Evolutionary conservation across 2,797 vertebrate species (phyloP).

Genomic region (Sternotherus odoratus): DNA sequence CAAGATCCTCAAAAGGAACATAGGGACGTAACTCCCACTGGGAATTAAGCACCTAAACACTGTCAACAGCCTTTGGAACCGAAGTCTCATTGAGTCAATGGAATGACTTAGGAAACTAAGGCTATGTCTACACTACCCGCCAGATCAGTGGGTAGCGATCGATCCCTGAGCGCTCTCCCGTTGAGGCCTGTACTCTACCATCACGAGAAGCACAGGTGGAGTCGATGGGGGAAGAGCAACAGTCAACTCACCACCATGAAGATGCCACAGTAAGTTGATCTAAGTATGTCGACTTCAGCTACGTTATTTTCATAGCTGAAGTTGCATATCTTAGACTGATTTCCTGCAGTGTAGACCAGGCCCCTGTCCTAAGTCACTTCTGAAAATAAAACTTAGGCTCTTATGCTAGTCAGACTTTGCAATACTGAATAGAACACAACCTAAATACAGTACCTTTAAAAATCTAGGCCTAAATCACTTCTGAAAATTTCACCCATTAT

Average conservation of each 20-base stretch:
- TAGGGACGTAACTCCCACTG: neutral
- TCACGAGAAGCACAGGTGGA: too few relatives aligned
- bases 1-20: neutral
- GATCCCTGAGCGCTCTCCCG: too few relatives aligned
- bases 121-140: too few relatives aligned
- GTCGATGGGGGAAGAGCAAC: too few relatives aligned
- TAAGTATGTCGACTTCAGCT: too few relatives aligned
- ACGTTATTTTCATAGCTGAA: too few relatives aligned
- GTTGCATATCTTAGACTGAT: too few relatives aligned
- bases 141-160: too few relatives aligned
- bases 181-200: too few relatives aligned
- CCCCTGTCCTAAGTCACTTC: neutral
- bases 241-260: too few relatives aligned
- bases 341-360: too few relatives aligned
- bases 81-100: neutral
- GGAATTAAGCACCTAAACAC: neutral
- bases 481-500: neutral
- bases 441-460: neutral
- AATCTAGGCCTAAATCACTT: neutral
- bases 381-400: neutral
- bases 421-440: neutral
- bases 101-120: neutral
- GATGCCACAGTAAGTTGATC: too few relatives aligned
- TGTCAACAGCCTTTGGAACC: neutral
- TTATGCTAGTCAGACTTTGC: neutral